Conservation (phyloP, 2,888 invertebrate genomes). For the Nasonovia ribisnigri region DNA sequence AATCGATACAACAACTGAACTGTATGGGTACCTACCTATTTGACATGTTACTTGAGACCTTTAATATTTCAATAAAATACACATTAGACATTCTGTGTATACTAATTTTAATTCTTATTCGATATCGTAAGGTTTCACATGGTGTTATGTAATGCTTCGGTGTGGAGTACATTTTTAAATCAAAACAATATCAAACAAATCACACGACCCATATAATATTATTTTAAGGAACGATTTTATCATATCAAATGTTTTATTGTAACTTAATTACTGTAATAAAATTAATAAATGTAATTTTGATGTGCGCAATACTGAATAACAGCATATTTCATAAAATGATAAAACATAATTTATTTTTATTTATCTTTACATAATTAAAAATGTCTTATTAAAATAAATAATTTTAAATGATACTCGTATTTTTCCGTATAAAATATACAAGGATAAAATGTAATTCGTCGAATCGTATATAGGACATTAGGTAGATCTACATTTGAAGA, state of each 20-base stretch:
- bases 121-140: conserved; percentile 29
- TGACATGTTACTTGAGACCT: background rate
- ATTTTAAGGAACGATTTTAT: background rate
- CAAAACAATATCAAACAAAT: background rate
- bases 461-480: background rate
- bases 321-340: background rate
- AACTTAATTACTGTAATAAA: background rate
- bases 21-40: background rate
- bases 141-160: conserved; percentile 1
- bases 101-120: conserved; percentile 28
- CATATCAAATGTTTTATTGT: background rate
- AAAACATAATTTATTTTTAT: background rate
- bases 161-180: background rate
- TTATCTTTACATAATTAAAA: background rate
- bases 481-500: background rate
- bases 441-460: background rate
- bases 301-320: background rate
- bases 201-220: background rate
- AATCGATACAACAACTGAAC: background rate
- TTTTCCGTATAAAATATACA: background rate
- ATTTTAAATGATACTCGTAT: background rate
- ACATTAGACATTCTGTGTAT: background rate
- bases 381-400: background rate
- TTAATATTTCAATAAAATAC: conserved; percentile 5
- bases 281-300: background rate